phyloP scores from a whole-genome alignment of 1,140 invertebrate species.

The Drosophila insularis region DNA sequence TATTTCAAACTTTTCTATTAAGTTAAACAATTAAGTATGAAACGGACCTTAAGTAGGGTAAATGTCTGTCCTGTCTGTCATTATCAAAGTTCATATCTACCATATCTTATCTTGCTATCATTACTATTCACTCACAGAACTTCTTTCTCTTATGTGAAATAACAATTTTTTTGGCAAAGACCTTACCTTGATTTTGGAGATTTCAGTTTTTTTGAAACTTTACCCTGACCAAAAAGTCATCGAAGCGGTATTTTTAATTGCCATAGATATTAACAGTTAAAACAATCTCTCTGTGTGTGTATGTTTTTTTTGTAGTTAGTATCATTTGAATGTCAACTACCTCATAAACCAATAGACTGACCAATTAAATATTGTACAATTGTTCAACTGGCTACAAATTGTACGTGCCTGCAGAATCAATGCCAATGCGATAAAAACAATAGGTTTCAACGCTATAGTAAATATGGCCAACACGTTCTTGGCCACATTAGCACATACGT shows the following conservation, averaged over 20 bases:
- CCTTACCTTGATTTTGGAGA: constrained; percentile 26
- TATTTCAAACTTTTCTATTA: too few species aligned
- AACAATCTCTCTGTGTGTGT: neutral
- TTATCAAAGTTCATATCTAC: too few species aligned
- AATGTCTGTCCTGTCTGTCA: too few species aligned
- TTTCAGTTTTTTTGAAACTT: neutral
- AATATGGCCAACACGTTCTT: constrained; percentile 38
- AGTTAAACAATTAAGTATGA: too few species aligned
- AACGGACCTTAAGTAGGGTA: too few species aligned
- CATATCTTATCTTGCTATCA: too few species aligned
- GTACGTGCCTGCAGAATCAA: too few species aligned
- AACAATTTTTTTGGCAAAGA: neutral
- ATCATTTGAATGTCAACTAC: constrained; percentile 29
- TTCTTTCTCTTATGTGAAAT: neutral
- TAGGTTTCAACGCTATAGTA: too few species aligned
- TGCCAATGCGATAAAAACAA: too few species aligned
- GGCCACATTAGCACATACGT: neutral
- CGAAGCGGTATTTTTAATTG: constrained; percentile 27
- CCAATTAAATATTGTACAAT: constrained; percentile 60
- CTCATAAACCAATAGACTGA: constrained; percentile 29
- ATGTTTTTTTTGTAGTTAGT: neutral
- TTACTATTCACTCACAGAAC: too few species aligned
- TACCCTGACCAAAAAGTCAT: constrained; percentile 27
- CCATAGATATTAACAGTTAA: constrained; percentile 12
- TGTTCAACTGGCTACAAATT: constrained; percentile 35